Evolutionary conservation across 1,140 invertebrate species (phyloP), one percentile per base, ranked within the genome.

Genomic region (Aphidius ervi): DNA sequence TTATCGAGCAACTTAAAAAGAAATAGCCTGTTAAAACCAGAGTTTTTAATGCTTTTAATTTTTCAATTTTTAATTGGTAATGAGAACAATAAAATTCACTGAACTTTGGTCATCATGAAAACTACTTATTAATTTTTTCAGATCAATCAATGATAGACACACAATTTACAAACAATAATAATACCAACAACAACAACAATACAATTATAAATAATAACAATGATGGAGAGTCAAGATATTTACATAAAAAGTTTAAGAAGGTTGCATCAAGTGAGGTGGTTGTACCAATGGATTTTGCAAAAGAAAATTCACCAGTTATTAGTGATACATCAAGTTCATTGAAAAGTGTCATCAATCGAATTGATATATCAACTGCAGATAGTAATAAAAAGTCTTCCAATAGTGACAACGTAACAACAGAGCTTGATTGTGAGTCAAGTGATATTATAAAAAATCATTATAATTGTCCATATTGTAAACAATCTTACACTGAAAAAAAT

Each of bases 191-290:
- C 59, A 73, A 65, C 48, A 75, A 68, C 59, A 74, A 68, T 58
- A 71, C 65, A 56, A 73, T 63, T 49, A 70, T 66, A 6, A 69
- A 64, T 49, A 31, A 31, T 31, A 31, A 31, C 4, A 31, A 31
- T 31, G 85, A 84, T 81, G 85, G 84, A 79, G 85, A 87, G 71
- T 84, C 86, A 67, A 89, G 87, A 69, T 94, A 94, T 81, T 82
- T 92, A 77, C 91, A 94, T 73, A 94, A 94, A 74, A 94, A 93
- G 74, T 94, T 94, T 75, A 93, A 94, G 78, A 92, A 92, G 74
- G 85, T 91, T 80, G 86, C 89, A 63, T 88, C 74, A 79, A 80
- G 74, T 47, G 80, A 77, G 58, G 68, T 70, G 59, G 66, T 55
- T 63, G 67, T 70, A 66, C 73, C 67, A 43, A 56, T 65, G 57